Percentiles rank a stretch among this genome's conserved stretches.
phyloP scores from a whole-genome alignment of 2,888 invertebrate genomes.

The Seladonia tumulorum region DNA sequence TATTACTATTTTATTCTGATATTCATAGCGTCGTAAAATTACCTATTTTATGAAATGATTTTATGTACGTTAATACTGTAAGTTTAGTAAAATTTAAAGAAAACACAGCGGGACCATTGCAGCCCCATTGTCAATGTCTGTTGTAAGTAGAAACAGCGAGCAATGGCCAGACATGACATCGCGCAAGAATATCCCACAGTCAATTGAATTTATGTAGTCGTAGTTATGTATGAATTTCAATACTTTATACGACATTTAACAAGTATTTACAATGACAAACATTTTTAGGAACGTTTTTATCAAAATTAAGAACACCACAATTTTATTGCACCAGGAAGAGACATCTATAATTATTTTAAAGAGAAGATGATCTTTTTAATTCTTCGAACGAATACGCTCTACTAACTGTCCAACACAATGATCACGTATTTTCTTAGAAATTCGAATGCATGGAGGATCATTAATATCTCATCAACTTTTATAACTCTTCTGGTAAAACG shows the following conservation, averaged over 20 bases:
- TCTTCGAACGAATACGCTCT: background rate
- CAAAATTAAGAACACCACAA: background rate
- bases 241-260: too few species aligned
- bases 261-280: too few species aligned
- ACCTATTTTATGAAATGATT: too few species aligned
- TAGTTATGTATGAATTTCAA: too few species aligned
- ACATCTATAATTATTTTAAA: background rate
- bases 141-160: constrained; percentile 1
- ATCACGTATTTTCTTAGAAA: background rate
- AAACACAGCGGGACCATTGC: too few species aligned
- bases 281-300: too few species aligned
- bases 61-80: background rate
- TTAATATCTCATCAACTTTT: background rate
- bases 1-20: background rate
- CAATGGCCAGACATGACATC: background rate
- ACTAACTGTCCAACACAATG: background rate
- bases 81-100: background rate
- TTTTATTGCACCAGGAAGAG: background rate
- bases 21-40: too few species aligned
- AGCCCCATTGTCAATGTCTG: background rate
- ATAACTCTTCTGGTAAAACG: background rate
- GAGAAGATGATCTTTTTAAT: background rate
- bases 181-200: background rate
- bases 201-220: background rate
- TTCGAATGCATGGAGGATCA: background rate